phyloP scores from a whole-genome alignment of 2,113 vertebrate species.

The Proterorhinus semilunaris region DNA sequence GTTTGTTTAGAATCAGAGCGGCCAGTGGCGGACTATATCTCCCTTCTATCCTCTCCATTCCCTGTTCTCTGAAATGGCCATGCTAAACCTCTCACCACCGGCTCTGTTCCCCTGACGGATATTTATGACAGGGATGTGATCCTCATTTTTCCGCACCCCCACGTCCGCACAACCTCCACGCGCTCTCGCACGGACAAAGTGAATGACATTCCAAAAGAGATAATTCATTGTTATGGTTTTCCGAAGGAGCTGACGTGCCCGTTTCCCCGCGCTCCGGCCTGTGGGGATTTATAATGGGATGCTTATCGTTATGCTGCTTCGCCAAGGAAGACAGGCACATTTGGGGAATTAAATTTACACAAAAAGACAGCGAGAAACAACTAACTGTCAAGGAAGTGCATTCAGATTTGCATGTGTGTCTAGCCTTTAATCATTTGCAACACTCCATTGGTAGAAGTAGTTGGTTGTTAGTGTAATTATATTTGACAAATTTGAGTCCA shows the following conservation, averaged over 20 bases:
- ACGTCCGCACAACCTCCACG: background rate
- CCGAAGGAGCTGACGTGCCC: conserved; percentile 41
- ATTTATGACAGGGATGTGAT: conserved; percentile 60
- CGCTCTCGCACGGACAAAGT: conserved; percentile 13
- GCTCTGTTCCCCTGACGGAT: conserved; percentile 51
- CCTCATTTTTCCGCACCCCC: conserved; percentile 36
- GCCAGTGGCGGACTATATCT: background rate
- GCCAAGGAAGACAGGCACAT: conserved; percentile 33
- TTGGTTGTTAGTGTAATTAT: background rate
- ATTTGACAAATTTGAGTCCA: background rate
- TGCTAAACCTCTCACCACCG: conserved; percentile 48
- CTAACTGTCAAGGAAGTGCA: conserved; percentile 25
- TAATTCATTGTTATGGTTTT: conserved; percentile 47
- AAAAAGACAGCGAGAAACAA: conserved; percentile 31
- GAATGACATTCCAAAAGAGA: conserved; percentile 39
- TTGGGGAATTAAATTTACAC: conserved; percentile 46
- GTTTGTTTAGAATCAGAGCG: too few species aligned
- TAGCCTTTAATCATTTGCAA: conserved; percentile 21
- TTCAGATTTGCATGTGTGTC: conserved; percentile 15
- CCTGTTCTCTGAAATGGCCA: conserved; percentile 22
- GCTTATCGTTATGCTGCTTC: conserved; percentile 41
- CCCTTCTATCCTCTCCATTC: conserved; percentile 23
- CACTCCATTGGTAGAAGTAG: background rate
- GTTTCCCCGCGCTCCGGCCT: conserved; percentile 29
- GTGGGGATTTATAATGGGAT: conserved; percentile 47